Conservation (phyloP, 37 sponge, comb jelly and placozoan species). For the Hormiphora californensis region DNA sequence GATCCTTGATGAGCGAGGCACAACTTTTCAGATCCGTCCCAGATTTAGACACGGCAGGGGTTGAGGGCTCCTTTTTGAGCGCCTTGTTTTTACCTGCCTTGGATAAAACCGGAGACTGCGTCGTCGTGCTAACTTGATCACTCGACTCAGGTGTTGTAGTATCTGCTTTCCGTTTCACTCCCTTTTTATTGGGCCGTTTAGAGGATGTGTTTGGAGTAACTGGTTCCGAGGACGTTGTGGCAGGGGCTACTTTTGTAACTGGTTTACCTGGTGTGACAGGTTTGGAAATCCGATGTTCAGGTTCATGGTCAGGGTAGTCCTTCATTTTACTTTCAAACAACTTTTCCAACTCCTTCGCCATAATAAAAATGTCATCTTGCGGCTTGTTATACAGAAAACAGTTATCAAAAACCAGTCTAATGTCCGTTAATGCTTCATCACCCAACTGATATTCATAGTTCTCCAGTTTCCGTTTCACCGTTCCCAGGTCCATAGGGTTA, state of each 20-base stretch:
- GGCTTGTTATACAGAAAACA: conserved; percentile 93
- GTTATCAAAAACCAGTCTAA: conserved; percentile 76
- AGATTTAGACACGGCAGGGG: neutral
- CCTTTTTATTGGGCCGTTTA: conserved; percentile 27
- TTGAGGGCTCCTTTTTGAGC: neutral
- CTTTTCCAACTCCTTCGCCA: conserved; percentile 27
- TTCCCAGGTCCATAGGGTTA: conserved; percentile 89
- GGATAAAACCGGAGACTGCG: conserved; percentile 31
- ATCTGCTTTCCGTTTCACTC: conserved; percentile 87
- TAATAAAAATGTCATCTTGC: conserved; percentile 61
- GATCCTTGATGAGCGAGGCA: neutral
- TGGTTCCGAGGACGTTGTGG: neutral
- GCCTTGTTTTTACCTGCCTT: conserved; percentile 42
- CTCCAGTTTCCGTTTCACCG: conserved; percentile 84
- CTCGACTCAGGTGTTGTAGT: conserved; percentile 69
- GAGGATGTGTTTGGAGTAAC: neutral
- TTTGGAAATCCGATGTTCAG: conserved; percentile 23
- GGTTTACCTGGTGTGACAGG: neutral
- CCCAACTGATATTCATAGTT: conserved; percentile 66
- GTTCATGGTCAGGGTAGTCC: conserved; percentile 51
- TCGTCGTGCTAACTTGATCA: conserved; percentile 48
- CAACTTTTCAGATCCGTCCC: neutral
- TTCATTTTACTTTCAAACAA: conserved; percentile 39
- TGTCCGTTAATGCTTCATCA: conserved; percentile 82
- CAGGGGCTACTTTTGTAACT: conserved; percentile 20